A percentile compares a stretch with the other conserved stretches of the same genome.
phyloP scores from a whole-genome alignment of 2,113 vertebrate genomes.

The Hemiprocne comata region DNA sequence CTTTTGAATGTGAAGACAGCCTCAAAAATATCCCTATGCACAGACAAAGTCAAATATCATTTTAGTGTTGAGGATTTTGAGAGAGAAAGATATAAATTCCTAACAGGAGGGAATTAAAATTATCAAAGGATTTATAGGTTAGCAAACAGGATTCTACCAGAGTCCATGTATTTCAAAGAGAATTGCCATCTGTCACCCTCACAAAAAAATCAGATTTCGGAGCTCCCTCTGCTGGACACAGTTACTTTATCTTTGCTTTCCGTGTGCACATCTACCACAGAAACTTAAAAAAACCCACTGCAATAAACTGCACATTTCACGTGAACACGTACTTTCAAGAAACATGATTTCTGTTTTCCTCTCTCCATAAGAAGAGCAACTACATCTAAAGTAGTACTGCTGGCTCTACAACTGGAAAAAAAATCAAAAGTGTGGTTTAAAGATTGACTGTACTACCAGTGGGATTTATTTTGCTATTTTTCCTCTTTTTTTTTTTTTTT shows the following conservation, averaged over 20 bases:
- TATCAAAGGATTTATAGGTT: slow-evolving; percentile 4
- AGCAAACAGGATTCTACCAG: neutral
- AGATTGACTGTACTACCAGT: neutral
- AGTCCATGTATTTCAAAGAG: neutral
- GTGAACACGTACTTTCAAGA: neutral
- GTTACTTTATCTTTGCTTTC: neutral
- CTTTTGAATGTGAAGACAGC: neutral
- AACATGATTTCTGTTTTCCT: neutral
- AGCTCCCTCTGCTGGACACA: slow-evolving; percentile 56
- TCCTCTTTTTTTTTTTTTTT: neutral
- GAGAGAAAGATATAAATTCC: neutral
- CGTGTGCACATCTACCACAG: rapidly evolving
- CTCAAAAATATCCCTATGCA: neutral
- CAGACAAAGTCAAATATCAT: neutral
- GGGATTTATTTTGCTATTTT: neutral
- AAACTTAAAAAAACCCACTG: neutral
- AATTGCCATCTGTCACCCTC: neutral
- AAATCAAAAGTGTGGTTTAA: neutral
- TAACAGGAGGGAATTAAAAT: slow-evolving; percentile 7
- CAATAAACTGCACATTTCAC: neutral
- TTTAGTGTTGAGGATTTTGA: neutral
- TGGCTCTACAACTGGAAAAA: neutral
- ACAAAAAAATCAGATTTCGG: neutral
- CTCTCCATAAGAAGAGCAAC: neutral
- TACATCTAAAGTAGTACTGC: neutral